These are phyloP conservation scores for Labrus mixtus DNA, from an alignment of 2,113 vertebrate genomes.

Conservation along the genomic window DNA sequence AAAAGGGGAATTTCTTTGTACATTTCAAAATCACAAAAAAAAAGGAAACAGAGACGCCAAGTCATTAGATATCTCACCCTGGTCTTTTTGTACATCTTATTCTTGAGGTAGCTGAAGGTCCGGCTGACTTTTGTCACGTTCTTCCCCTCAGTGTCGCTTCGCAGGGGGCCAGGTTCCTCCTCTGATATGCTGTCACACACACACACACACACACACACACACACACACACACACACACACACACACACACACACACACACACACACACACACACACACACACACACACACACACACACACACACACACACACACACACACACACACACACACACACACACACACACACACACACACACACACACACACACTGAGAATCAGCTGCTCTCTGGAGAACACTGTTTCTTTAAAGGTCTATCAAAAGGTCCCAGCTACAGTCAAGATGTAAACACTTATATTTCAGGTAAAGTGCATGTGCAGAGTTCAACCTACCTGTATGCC, in stretches of 20 bases:
- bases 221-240: constrained; percentile 13
- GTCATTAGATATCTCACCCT: constrained; percentile 79
- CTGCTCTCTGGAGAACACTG: background rate
- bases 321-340: constrained; percentile 14
- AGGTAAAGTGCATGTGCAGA: constrained; percentile 2
- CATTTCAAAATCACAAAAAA: no score
- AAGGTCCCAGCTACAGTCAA: background rate
- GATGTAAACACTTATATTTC: background rate
- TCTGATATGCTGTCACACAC: constrained; percentile 88
- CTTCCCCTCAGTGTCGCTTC: constrained; percentile 87
- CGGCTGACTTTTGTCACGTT: constrained; percentile 93
- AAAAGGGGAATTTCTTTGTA: no score
- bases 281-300: constrained; percentile 12
- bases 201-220: constrained; percentile 11
- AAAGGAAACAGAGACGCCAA: background rate
- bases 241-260: constrained; percentile 11
- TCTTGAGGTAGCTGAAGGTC: constrained; percentile 99
- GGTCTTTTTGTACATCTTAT: constrained; percentile 98
- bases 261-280: constrained; percentile 14
- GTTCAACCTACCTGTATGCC: constrained; percentile 87
- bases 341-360: constrained; percentile 12
- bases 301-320: constrained; percentile 11
- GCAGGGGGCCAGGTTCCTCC: constrained; percentile 88
- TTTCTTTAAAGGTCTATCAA: constrained; percentile 43
- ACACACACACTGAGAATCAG: constrained; percentile 17